These are phyloP conservation scores for Eufriesea mexicana DNA, from an alignment of 1,140 invertebrate species.

Conservation along the genomic window DNA sequence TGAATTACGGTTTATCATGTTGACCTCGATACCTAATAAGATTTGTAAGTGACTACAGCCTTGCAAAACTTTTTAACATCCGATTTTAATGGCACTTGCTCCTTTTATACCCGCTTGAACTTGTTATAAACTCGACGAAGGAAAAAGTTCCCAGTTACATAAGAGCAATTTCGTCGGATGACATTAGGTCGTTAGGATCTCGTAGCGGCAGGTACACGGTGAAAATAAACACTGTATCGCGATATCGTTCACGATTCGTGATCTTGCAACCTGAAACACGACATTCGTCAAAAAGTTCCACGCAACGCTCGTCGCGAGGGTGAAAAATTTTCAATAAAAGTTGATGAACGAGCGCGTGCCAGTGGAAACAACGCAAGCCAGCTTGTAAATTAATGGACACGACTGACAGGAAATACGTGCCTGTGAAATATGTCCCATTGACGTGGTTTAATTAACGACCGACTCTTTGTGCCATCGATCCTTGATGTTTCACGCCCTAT, in stretches of 20 bases:
- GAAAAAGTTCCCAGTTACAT: neutral
- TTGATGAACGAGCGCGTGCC: neutral
- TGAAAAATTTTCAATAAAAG: slow-evolving; percentile 22
- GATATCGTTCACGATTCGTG: neutral
- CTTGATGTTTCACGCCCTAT: neutral
- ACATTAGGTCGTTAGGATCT: neutral
- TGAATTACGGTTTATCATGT: neutral
- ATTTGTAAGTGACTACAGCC: neutral
- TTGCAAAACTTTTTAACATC: neutral
- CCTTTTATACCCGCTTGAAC: neutral
- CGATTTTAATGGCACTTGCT: neutral
- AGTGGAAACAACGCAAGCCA: neutral
- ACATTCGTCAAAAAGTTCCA: neutral
- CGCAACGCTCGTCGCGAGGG: neutral
- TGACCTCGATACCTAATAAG: too few species aligned
- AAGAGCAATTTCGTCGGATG: neutral
- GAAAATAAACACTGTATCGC: neutral
- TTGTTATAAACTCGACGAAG: neutral
- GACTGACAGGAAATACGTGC: neutral
- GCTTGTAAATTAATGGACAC: slow-evolving; percentile 21
- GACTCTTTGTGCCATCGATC: neutral
- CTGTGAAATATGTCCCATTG: slow-evolving; percentile 20
- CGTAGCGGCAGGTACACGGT: neutral
- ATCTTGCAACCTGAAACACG: neutral
- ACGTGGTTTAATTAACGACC: slow-evolving; percentile 21